Evolutionary conservation across 1,140 invertebrate genomes (phyloP).

Genomic region (Drosophila funebris): DNA sequence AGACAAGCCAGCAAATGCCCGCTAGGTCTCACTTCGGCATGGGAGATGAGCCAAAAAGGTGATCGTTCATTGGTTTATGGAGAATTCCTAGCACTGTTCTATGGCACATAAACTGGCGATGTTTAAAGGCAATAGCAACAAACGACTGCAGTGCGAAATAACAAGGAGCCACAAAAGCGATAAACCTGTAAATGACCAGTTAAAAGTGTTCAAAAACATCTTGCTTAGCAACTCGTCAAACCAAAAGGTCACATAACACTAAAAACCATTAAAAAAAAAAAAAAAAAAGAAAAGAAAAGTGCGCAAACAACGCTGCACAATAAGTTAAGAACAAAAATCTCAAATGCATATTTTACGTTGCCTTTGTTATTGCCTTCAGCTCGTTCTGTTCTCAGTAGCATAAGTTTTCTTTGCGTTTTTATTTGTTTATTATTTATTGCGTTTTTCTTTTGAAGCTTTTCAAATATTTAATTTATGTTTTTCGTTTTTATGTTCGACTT

Average conservation of each 20-base stretch:
- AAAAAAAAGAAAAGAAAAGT: no score
- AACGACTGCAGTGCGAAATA: conserved; percentile 27
- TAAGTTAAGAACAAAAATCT: not conserved
- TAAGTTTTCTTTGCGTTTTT: not conserved
- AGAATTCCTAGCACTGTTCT: not conserved
- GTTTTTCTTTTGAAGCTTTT: not conserved
- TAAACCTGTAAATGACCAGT: conserved; percentile 5
- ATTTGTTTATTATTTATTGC: not conserved
- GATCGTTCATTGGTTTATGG: not conserved
- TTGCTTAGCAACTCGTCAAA: conserved; percentile 1
- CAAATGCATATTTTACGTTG: conserved; percentile 29
- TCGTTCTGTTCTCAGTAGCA: not conserved
- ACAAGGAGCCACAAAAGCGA: conserved; percentile 26
- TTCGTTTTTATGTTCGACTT: not conserved
- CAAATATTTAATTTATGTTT: not conserved
- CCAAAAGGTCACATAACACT: conserved; percentile 9
- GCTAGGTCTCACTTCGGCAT: not conserved
- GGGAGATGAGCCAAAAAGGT: conserved; percentile 16
- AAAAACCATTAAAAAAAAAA: no score
- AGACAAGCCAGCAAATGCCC: not conserved
- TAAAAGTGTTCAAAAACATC: conserved; percentile 27
- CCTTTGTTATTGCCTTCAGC: conserved; percentile 5
- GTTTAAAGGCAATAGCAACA: conserved; percentile 30
- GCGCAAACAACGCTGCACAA: conserved; percentile 8
- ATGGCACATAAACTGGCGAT: conserved; percentile 15